Evolutionary conservation across 92 coral and sea anemone species (phyloP).

Genomic region (Virgularia gustaviana): DNA sequence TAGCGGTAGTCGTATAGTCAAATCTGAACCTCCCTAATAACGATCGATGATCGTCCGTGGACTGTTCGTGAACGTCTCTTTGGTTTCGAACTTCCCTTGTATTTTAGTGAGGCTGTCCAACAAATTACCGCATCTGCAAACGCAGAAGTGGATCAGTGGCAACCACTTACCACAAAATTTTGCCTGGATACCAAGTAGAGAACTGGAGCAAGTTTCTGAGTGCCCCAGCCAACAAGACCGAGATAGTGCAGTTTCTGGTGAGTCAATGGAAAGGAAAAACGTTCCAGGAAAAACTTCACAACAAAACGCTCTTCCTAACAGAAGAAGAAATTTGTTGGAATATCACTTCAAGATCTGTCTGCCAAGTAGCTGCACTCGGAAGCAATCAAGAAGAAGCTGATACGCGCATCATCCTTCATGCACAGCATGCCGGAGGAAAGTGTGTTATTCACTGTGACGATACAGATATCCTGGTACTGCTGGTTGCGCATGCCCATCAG

Average conservation of each 20-base stretch:
- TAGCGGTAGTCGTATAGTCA: too few relatives aligned
- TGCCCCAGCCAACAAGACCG: conserved; percentile 40
- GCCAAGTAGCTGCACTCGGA: conserved; percentile 29
- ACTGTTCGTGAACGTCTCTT: too few relatives aligned
- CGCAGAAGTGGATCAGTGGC: not conserved
- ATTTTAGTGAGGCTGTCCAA: too few relatives aligned
- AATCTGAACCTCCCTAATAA: too few relatives aligned
- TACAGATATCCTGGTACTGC: conserved; percentile 22
- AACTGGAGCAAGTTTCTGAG: conserved; percentile 30
- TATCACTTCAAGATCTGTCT: conserved; percentile 6
- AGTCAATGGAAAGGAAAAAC: conserved; percentile 7
- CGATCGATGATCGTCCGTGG: too few relatives aligned
- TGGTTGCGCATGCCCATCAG: not conserved
- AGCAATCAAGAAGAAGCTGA: conserved; percentile 38
- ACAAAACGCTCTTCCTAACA: conserved; percentile 34
- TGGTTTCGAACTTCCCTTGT: too few relatives aligned
- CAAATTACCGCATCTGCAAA: too few relatives aligned
- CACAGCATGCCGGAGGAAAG: conserved; percentile 13
- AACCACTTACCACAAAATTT: conserved; percentile 15
- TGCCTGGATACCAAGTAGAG: conserved; percentile 26
- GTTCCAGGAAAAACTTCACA: conserved; percentile 2
- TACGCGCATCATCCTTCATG: conserved; percentile 27
- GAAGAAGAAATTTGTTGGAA: conserved; percentile 42
- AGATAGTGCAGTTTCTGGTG: conserved; percentile 38
- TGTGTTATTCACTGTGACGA: conserved; percentile 11